Evolutionary conservation across 2,797 vertebrate genomes (phyloP).

Genomic region (Gambelia wislizenii): DNA sequence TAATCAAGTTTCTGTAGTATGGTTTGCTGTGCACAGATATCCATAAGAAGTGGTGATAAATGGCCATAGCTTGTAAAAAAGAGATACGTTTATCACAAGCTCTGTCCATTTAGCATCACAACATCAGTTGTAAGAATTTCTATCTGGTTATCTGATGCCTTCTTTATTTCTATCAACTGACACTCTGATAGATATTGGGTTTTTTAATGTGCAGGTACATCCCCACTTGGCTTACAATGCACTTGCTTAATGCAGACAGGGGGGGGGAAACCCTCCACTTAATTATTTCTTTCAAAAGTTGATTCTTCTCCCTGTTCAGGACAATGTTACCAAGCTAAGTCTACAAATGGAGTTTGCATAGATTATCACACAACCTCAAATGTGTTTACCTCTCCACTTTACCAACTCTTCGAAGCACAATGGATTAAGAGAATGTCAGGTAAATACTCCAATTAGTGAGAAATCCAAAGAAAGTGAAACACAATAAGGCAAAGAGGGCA

Average conservation of each 20-base stretch:
- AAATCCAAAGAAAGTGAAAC: constrained; percentile 39
- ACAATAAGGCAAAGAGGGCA: constrained; percentile 15
- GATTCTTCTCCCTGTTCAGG: background rate
- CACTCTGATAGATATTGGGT: background rate
- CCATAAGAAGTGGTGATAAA: background rate
- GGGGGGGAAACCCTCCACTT: constrained; percentile 41
- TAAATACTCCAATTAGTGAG: constrained; percentile 53
- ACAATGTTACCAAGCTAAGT: constrained; percentile 40
- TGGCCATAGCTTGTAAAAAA: background rate
- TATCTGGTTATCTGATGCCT: background rate
- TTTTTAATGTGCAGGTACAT: background rate
- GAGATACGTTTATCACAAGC: background rate
- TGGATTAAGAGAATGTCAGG: constrained; percentile 48
- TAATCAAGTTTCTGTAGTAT: background rate
- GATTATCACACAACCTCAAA: constrained; percentile 52
- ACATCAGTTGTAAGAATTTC: background rate
- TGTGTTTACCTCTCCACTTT: constrained; percentile 53
- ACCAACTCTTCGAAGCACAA: constrained; percentile 18
- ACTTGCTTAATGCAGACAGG: background rate
- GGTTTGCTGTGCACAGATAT: background rate
- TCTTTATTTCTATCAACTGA: background rate
- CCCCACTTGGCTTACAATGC: background rate
- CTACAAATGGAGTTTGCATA: constrained; percentile 48
- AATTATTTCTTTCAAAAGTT: constrained; percentile 33
- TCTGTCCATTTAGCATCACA: background rate